phyloP scores from a whole-genome alignment of 2,113 vertebrate species.

The Mirounga angustirostris region DNA sequence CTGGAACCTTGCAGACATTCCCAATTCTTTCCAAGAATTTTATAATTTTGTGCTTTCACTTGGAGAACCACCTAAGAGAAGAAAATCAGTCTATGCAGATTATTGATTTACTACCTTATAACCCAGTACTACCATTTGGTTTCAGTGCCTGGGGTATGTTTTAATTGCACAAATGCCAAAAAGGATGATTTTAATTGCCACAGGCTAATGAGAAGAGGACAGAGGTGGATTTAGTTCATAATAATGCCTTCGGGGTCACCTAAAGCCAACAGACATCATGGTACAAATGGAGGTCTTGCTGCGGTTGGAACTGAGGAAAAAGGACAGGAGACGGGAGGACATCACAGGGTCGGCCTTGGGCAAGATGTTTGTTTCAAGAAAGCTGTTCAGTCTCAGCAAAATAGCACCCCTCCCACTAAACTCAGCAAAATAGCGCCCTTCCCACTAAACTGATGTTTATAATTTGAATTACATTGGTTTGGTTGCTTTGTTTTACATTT shows the following conservation, averaged over 20 bases:
- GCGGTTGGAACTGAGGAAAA: background rate
- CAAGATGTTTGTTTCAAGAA: background rate
- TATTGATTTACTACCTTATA: background rate
- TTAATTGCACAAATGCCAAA: background rate
- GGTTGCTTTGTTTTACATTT: conserved; percentile 29
- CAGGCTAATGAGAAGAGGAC: background rate
- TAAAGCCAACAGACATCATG: background rate
- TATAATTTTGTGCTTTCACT: background rate
- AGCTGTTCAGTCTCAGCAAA: background rate
- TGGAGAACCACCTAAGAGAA: background rate
- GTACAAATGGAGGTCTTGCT: background rate
- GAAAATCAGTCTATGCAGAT: background rate
- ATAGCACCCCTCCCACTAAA: background rate
- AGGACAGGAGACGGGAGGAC: background rate
- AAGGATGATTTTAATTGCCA: background rate
- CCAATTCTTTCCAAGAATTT: background rate
- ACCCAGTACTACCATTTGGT: background rate
- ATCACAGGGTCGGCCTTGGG: background rate
- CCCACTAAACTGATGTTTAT: background rate
- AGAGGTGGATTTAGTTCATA: background rate
- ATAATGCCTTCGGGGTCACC: background rate
- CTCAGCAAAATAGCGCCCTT: background rate
- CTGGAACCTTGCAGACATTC: background rate
- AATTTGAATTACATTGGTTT: background rate
- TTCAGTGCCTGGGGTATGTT: background rate